These are phyloP conservation scores for Phrynocephalus guinanensis DNA, from an alignment of 2,797 vertebrate genomes.

Conservation along the genomic window DNA sequence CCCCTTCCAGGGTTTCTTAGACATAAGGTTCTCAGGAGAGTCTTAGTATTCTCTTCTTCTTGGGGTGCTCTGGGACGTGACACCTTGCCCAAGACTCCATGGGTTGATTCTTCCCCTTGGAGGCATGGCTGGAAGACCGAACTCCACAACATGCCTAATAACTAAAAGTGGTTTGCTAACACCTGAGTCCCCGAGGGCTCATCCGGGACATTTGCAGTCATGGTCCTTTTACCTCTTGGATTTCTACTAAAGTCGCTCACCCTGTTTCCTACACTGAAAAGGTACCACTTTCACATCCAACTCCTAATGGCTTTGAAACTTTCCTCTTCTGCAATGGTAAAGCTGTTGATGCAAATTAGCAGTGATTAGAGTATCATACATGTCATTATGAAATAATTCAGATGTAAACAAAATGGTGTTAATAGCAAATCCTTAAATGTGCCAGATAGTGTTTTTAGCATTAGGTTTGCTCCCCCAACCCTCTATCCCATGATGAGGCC, in stretches of 20 bases:
- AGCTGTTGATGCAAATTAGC: conserved; percentile 23
- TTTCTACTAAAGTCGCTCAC: background rate
- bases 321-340: conserved; percentile 42
- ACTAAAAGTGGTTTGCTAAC: too few species aligned
- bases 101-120: too few species aligned
- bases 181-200: background rate
- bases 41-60: too few species aligned
- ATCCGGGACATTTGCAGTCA: background rate
- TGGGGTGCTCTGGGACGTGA: too few species aligned
- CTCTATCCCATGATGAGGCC: conserved; percentile 36
- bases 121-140: too few species aligned
- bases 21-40: too few species aligned
- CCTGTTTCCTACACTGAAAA: background rate
- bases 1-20: too few species aligned
- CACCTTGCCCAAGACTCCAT: too few species aligned
- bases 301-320: background rate
- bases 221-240: background rate
- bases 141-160: too few species aligned
- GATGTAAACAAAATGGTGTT: background rate
- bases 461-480: background rate
- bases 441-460: background rate
- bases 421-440: background rate
- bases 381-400: conserved; percentile 14
- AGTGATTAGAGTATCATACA: background rate
- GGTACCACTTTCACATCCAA: conserved; percentile 1